Conservation (phyloP, 1,140 invertebrate species). For the Penaeus chinensis region DNA sequence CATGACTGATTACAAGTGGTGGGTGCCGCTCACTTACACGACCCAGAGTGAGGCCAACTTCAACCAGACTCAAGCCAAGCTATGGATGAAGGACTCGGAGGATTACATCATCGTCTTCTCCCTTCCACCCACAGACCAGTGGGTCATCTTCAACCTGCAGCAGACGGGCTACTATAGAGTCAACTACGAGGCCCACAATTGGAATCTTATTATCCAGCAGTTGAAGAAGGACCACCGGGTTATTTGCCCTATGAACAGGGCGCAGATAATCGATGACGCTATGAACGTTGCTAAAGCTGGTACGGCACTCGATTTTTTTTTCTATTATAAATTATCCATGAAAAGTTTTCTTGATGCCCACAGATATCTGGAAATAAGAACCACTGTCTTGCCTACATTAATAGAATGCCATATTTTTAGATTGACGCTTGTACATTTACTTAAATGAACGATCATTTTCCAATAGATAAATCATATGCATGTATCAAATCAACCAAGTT, state of each 20-base stretch:
- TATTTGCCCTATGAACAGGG: slow-evolving; percentile 83
- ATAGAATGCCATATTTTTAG: no score
- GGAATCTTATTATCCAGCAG: slow-evolving; percentile 71
- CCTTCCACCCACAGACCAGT: slow-evolving; percentile 24
- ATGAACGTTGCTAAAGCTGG: slow-evolving; percentile 70
- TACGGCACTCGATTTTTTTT: not conserved
- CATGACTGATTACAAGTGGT: slow-evolving; percentile 73
- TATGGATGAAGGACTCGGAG: slow-evolving; percentile 34
- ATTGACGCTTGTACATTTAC: no score
- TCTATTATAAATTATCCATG: not conserved
- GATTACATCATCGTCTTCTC: not conserved
- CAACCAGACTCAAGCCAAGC: not conserved
- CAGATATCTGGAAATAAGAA: no score
- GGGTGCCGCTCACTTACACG: slow-evolving; percentile 76
- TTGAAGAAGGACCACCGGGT: slow-evolving; percentile 72
- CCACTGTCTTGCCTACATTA: no score
- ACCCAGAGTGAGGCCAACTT: slow-evolving; percentile 13
- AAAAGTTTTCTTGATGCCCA: no score
- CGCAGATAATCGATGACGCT: slow-evolving; percentile 85
- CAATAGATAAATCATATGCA: no score
- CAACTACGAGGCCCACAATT: slow-evolving; percentile 72
- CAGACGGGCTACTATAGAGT: slow-evolving; percentile 70
- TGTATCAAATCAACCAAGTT: no score
- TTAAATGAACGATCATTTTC: no score
- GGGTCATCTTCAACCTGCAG: slow-evolving; percentile 57